Evolutionary conservation across 2,113 vertebrate genomes (phyloP).

Genomic region (Cichladusa arquata): DNA sequence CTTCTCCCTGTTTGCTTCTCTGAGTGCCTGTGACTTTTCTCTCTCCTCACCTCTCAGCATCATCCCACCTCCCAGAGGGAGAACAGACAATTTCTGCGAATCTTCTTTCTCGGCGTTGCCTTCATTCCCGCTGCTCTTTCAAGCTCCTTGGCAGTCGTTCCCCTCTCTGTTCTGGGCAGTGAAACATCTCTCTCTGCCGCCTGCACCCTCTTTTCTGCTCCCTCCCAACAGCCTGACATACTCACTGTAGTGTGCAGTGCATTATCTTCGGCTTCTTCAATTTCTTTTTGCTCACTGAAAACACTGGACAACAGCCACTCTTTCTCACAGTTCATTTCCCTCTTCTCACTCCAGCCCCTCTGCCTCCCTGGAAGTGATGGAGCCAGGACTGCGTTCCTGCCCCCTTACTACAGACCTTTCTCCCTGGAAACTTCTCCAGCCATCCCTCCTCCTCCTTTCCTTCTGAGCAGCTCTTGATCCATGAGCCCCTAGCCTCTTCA

Average conservation of each 20-base stretch:
- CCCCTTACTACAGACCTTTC: background rate
- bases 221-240: background rate
- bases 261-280: background rate
- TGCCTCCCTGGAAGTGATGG: background rate
- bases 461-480: background rate
- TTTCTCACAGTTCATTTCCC: background rate
- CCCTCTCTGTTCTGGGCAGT: background rate
- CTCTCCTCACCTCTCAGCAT: background rate
- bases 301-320: background rate
- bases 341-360: background rate
- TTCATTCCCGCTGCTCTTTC: slow-evolving; percentile 8
- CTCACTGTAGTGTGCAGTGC: background rate
- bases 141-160: background rate
- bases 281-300: background rate
- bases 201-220: background rate
- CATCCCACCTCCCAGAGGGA: background rate
- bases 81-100: background rate
- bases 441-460: background rate
- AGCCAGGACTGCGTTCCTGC: background rate
- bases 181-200: background rate
- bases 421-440: background rate
- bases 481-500: background rate
- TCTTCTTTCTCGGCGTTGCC: background rate
- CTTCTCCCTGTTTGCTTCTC: background rate
- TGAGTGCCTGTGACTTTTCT: background rate